phyloP scores from a whole-genome alignment of 2,888 invertebrate species.

The Megalurothrips usitatus region DNA sequence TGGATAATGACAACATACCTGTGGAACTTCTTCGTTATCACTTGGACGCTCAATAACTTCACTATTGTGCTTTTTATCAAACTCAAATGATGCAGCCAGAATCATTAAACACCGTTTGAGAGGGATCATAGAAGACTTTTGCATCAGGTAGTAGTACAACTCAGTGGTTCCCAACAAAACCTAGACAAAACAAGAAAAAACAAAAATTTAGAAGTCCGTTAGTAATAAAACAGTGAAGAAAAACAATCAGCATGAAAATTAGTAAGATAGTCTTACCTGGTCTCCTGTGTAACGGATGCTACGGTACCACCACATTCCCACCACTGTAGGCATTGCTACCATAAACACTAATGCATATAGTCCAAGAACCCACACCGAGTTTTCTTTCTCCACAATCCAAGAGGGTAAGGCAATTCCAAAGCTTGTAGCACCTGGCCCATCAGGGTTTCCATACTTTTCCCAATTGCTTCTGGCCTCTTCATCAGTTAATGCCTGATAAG shows the following conservation, averaged over 20 bases:
- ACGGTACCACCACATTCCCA: slow-evolving; percentile 98
- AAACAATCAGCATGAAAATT: slow-evolving; percentile 28
- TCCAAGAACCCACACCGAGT: slow-evolving; percentile 95
- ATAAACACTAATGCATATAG: slow-evolving; percentile 95
- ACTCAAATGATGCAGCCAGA: slow-evolving; percentile 92
- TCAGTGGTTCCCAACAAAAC: slow-evolving; percentile 95
- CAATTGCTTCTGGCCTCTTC: slow-evolving; percentile 96
- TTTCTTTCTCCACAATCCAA: slow-evolving; percentile 99
- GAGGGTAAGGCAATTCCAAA: slow-evolving; percentile 99
- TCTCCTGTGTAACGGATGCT: slow-evolving; percentile 97
- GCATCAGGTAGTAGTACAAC: slow-evolving; percentile 92
- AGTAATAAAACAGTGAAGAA: background rate
- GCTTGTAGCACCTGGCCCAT: slow-evolving; percentile 98
- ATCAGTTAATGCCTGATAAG: slow-evolving; percentile 84
- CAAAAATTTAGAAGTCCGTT: slow-evolving; percentile 17
- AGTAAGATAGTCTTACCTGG: slow-evolving; percentile 53
- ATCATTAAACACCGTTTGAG: slow-evolving; percentile 95
- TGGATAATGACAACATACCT: slow-evolving; percentile 55
- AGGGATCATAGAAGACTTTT: slow-evolving; percentile 93
- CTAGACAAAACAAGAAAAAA: slow-evolving; percentile 44
- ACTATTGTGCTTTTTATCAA: slow-evolving; percentile 88
- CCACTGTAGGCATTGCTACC: slow-evolving; percentile 87
- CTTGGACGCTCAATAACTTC: slow-evolving; percentile 89
- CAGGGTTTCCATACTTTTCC: slow-evolving; percentile 99
- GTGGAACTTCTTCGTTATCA: slow-evolving; percentile 92